Evolutionary conservation across 53 echinoderm and acorn worm species (phyloP).

Genomic region (Patiria pectinifera): DNA sequence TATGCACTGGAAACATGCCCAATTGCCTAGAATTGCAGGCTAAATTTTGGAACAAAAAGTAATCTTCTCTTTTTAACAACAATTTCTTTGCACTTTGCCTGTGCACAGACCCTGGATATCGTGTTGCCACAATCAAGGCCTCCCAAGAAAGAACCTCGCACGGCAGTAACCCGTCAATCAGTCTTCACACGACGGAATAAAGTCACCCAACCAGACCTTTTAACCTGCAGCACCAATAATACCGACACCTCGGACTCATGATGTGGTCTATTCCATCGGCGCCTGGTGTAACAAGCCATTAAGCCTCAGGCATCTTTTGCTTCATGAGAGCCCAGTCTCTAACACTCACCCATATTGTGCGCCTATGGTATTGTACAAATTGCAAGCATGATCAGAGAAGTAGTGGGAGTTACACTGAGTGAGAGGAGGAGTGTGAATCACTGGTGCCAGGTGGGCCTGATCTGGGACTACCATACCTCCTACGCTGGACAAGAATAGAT

Average conservation of each 20-base stretch:
- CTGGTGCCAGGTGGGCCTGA: too few relatives aligned
- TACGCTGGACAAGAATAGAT: too few relatives aligned
- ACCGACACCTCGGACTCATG: conserved; percentile 42
- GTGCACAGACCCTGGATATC: conserved; percentile 83
- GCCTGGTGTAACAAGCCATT: not conserved
- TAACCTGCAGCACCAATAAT: conserved; percentile 45
- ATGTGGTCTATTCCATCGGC: conserved; percentile 44
- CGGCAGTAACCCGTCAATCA: conserved; percentile 25
- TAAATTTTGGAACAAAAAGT: not conserved
- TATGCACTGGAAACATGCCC: not conserved
- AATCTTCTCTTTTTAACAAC: not conserved
- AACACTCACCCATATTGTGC: not conserved
- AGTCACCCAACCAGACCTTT: conserved; percentile 45
- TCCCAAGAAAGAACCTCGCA: conserved; percentile 79
- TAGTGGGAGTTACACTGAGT: too few relatives aligned
- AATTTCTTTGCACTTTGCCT: not conserved
- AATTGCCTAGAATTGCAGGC: not conserved
- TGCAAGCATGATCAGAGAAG: too few relatives aligned
- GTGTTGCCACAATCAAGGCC: conserved; percentile 95
- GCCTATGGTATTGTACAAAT: too few relatives aligned
- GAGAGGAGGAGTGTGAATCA: too few relatives aligned
- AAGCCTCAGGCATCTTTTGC: not conserved
- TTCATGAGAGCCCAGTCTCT: not conserved
- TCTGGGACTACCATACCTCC: too few relatives aligned
- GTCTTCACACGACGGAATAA: conserved; percentile 69